Base-by-base conservation (phyloP, 2,113 vertebrate genomes). In the Heteronetta atricapilla region DNA sequence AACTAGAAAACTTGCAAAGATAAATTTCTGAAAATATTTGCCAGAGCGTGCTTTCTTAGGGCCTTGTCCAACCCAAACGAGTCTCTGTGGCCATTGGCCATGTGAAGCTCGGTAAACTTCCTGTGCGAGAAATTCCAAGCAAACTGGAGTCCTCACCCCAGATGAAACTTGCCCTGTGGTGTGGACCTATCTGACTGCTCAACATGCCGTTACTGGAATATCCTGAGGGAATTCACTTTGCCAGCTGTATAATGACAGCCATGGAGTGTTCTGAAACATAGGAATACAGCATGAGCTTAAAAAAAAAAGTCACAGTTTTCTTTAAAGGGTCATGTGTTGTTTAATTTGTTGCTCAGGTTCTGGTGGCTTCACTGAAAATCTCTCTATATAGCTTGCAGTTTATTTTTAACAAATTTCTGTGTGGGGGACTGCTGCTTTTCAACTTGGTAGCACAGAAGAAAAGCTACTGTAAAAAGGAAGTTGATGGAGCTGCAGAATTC, bases 21-120 rank as follows among this genome's bases (percentile, higher is more conserved):
- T 31, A 86, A 89, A 70, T 55, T 78, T 31, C 70, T 88, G 64
- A 70, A 67, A 90, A 80, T 68, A 68, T 96, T 92, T 95, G 72
- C 55, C 80, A 6, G 19, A 23, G 29, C 0, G 2, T 94, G 93
- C 82, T 97, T 92, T 82, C 76, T 76, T 86, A 89, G 93, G 94
- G 92, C 36, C 20, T 19, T 13, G 56, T 91, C 93, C 94, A 97
- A 91, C 3, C 53, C 84, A 95, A 94, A 93, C 0, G 25, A 83
- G 60, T 4, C 80, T 58, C 44, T 1, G 6, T 44, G 88, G 88
- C 88, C 83, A 64, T 1, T 79, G 81, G 87, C 87, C 85, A 60
- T 1, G 50, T 40, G 90, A 52, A 88, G 76, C 82, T 91, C 93
- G 29, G 75, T 3, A 93, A 86, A 93, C 33, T 70, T 94, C 90